Evolutionary conservation across 1,140 invertebrate species (phyloP).

Genomic region (Trachymyrmex cornetzi): DNA sequence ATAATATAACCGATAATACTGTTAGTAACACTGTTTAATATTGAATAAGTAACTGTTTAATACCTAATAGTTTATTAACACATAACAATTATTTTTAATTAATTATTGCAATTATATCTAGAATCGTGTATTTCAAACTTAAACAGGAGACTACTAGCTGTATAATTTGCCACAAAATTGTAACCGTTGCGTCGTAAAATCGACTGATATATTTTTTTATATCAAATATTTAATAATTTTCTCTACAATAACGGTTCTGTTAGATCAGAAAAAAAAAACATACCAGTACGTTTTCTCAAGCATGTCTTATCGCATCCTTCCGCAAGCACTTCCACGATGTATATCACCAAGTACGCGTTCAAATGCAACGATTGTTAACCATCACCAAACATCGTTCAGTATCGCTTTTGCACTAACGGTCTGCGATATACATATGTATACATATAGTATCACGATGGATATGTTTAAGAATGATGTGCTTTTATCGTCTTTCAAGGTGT

Average conservation of each 20-base stretch:
- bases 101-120: background rate
- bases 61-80: background rate
- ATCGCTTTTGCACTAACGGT: conserved; percentile 86
- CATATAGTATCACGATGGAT: background rate
- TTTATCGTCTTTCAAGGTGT: conserved; percentile 86
- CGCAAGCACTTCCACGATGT: background rate
- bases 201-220: background rate
- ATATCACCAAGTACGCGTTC: background rate
- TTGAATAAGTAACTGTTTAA: background rate
- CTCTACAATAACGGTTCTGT: background rate
- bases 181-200: background rate
- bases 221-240: background rate
- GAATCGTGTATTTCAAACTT: background rate
- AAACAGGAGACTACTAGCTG: too few relatives aligned
- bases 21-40: conserved; percentile 1
- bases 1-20: background rate
- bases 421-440: conserved; percentile 53
- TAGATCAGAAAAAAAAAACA: conserved; percentile 58
- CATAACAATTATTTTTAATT: conserved; percentile 15
- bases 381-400: conserved; percentile 85
- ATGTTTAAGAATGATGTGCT: conserved; percentile 59
- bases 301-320: conserved; percentile 5
- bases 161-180: background rate
- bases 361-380: conserved; percentile 37
- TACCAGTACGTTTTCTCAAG: conserved; percentile 83